Percentiles rank a stretch among this genome's conserved stretches.
These are phyloP conservation scores for Protophormia terraenovae DNA, from an alignment of 2,888 invertebrate species.

Conservation along the genomic window DNA sequence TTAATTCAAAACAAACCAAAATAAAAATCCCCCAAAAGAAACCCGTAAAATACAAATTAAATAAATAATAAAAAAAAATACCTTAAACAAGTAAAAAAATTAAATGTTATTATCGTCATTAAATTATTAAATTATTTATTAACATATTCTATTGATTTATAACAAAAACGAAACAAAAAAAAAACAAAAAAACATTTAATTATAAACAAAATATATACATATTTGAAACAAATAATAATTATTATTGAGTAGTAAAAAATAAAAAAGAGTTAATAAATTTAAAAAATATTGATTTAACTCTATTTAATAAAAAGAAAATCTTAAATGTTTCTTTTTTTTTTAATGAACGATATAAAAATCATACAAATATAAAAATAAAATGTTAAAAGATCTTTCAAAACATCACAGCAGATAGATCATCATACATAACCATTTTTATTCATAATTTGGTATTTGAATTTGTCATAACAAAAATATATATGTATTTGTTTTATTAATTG, in stretches of 20 bases:
- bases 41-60: constrained; percentile 36
- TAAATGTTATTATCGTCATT: constrained; percentile 60
- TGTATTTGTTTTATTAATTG: constrained; percentile 45
- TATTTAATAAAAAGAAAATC: constrained; percentile 10
- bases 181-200: constrained; percentile 45
- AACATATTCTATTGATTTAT: constrained; percentile 57
- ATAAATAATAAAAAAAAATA: not conserved
- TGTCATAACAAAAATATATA: not conserved
- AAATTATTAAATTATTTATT: constrained; percentile 57
- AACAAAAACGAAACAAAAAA: constrained; percentile 5
- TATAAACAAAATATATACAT: constrained; percentile 68
- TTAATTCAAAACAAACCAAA: constrained; percentile 37
- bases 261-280: not conserved
- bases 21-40: constrained; percentile 35
- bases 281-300: constrained; percentile 9
- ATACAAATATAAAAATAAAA: not conserved
- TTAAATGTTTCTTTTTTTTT: constrained; percentile 2
- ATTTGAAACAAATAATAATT: constrained; percentile 66
- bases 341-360: not conserved
- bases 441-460: not conserved
- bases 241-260: constrained; percentile 63
- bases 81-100: constrained; percentile 34
- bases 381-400: not conserved
- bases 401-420: no score
- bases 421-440: not conserved